Evolutionary conservation across 2,113 vertebrate genomes (phyloP).

Genomic region (Girardinichthys multiradiatus): DNA sequence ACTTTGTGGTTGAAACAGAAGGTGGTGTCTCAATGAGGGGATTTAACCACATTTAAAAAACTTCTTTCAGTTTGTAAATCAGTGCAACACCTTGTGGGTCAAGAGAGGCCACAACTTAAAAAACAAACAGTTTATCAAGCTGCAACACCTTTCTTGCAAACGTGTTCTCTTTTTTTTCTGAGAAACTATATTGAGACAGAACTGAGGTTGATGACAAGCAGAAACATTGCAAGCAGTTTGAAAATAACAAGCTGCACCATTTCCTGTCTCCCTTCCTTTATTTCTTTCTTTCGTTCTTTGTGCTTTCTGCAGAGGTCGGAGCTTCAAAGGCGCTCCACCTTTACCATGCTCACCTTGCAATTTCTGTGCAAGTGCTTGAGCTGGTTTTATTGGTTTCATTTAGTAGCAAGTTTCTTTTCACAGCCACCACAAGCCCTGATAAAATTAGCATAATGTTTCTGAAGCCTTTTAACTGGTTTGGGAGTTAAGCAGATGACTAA

Average conservation of each 20-base stretch:
- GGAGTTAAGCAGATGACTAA: constrained; percentile 7
- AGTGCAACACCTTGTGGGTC: neutral
- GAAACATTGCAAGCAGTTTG: constrained; percentile 14
- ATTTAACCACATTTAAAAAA: constrained; percentile 45
- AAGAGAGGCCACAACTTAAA: neutral
- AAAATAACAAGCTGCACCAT: constrained; percentile 40
- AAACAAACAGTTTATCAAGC: neutral
- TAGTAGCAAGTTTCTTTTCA: constrained; percentile 8
- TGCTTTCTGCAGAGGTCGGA: constrained; percentile 40
- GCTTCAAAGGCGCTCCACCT: constrained; percentile 49
- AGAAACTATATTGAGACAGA: neutral
- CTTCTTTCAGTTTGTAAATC: neutral
- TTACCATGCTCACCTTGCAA: constrained; percentile 58
- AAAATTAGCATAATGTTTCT: constrained; percentile 4
- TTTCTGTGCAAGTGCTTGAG: constrained; percentile 27
- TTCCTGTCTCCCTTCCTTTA: constrained; percentile 55
- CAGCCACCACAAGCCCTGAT: neutral
- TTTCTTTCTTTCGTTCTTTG: neutral
- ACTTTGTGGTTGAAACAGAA: constrained; percentile 50
- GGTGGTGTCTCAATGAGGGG: constrained; percentile 33
- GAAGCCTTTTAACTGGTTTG: neutral
- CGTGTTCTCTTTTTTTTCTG: neutral
- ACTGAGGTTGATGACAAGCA: neutral
- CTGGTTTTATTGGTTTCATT: constrained; percentile 42
- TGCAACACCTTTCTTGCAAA: neutral